phyloP scores from a whole-genome alignment of 2,888 invertebrate species.

The Eupeodes latifasciatus region DNA sequence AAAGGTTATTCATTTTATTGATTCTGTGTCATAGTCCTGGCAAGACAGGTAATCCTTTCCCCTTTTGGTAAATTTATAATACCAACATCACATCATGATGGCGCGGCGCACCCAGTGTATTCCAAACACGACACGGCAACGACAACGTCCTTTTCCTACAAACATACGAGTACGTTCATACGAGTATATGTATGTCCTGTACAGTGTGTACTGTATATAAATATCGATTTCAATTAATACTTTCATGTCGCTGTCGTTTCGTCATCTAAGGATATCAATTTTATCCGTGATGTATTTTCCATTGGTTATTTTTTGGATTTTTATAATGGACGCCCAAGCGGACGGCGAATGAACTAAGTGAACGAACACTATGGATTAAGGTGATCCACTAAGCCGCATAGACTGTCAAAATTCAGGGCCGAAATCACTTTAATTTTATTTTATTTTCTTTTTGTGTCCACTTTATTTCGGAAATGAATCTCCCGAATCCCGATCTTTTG shows the following conservation, averaged over 20 bases:
- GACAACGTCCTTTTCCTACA: conserved; percentile 20
- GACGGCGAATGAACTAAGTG: conserved; percentile 6
- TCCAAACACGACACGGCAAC: neutral
- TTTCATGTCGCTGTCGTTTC: conserved; percentile 24
- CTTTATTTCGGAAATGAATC: conserved; percentile 13
- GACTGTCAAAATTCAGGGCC: conserved; percentile 39
- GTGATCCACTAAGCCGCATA: conserved; percentile 27
- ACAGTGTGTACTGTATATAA: too few relatives aligned
- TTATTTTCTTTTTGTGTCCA: neutral
- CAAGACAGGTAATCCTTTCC: conserved; percentile 42
- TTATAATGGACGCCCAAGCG: conserved; percentile 36
- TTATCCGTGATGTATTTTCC: neutral
- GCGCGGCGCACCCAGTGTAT: neutral
- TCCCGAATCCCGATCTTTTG: conserved; percentile 33
- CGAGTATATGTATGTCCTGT: neutral
- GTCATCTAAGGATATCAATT: conserved; percentile 30
- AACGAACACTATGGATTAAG: conserved; percentile 27
- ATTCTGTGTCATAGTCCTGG: conserved; percentile 42
- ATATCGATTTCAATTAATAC: conserved; percentile 61
- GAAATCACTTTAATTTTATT: conserved; percentile 33
- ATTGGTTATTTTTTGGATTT: conserved; percentile 12
- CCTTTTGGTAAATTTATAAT: conserved; percentile 44
- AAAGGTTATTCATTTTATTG: conserved; percentile 53
- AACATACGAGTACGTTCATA: too few relatives aligned
- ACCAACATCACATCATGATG: conserved; percentile 34